A percentile compares a stretch with the other conserved stretches of the same genome.
These are phyloP conservation scores for Drosophila recens DNA, from an alignment of 2,888 invertebrate species.

Conservation along the genomic window DNA sequence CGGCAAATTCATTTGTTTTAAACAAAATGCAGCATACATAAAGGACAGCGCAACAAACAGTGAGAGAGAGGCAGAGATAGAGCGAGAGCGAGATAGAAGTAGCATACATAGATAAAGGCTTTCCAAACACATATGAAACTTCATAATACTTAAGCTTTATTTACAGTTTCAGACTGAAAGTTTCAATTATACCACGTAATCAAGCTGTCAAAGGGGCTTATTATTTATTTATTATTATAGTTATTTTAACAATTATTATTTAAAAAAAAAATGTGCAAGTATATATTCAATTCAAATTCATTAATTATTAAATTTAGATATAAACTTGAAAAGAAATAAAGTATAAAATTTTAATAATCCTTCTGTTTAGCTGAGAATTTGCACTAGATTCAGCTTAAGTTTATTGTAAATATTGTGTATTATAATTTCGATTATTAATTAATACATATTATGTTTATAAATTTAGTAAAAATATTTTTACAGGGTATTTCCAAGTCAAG, in stretches of 20 bases:
- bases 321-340: too few species aligned
- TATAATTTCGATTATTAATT: not conserved
- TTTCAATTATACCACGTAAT: conserved; percentile 25
- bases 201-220: not conserved
- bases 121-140: conserved; percentile 13
- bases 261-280: too few species aligned
- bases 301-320: too few species aligned
- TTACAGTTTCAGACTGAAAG: not conserved
- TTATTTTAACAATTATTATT: not conserved
- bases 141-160: conserved; percentile 22
- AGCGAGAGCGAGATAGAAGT: not conserved
- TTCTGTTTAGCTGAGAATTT: too few species aligned
- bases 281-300: too few species aligned
- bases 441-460: not conserved
- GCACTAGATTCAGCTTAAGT: too few species aligned
- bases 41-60: conserved; percentile 1
- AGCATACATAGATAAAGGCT: not conserved
- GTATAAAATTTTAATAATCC: too few species aligned
- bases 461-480: not conserved
- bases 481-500: conserved; percentile 16
- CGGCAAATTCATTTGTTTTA: conserved; percentile 77
- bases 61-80: not conserved
- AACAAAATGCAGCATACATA: conserved; percentile 61
- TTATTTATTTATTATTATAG: not conserved
- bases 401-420: not conserved